These are phyloP conservation scores for Coryphaenoides rupestris DNA, from an alignment of 2,113 vertebrate species.

Conservation along the genomic window DNA sequence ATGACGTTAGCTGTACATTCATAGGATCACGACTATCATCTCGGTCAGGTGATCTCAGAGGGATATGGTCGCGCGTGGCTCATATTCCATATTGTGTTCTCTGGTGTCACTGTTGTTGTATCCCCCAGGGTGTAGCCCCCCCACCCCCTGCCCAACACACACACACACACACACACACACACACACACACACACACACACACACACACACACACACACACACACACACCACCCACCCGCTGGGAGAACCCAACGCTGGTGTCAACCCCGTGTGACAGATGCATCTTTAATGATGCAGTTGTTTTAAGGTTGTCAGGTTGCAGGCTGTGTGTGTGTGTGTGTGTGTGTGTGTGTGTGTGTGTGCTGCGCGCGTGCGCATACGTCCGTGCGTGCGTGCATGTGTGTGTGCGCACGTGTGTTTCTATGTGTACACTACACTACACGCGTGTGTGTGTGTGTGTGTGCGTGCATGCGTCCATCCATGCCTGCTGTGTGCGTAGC, in stretches of 20 bases:
- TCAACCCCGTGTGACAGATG: conserved; percentile 69
- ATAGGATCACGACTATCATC: too few relatives aligned
- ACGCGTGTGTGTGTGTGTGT: conserved; percentile 5
- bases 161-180: too few relatives aligned
- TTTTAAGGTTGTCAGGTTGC: conserved; percentile 79
- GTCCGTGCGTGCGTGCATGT: conserved; percentile 7
- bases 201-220: not conserved
- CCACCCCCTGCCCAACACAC: too few relatives aligned
- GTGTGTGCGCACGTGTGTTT: not conserved
- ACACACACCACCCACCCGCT: conserved; percentile 25
- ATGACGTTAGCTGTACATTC: too few relatives aligned
- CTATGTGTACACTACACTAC: not conserved
- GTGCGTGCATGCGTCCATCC: not conserved
- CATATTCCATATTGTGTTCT: too few relatives aligned
- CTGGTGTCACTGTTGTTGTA: too few relatives aligned
- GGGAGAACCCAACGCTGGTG: conserved; percentile 29
- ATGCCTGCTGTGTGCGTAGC: too few relatives aligned
- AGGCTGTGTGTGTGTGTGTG: conserved; percentile 57
- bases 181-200: too few relatives aligned
- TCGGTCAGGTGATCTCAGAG: too few relatives aligned
- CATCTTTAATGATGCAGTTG: conserved; percentile 79
- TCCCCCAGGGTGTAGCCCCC: too few relatives aligned
- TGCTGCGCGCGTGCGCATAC: not conserved
- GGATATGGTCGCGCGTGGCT: too few relatives aligned
- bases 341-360: not conserved